Conservation (phyloP, 1,140 invertebrate species). For the Meteorus sp. region DNA sequence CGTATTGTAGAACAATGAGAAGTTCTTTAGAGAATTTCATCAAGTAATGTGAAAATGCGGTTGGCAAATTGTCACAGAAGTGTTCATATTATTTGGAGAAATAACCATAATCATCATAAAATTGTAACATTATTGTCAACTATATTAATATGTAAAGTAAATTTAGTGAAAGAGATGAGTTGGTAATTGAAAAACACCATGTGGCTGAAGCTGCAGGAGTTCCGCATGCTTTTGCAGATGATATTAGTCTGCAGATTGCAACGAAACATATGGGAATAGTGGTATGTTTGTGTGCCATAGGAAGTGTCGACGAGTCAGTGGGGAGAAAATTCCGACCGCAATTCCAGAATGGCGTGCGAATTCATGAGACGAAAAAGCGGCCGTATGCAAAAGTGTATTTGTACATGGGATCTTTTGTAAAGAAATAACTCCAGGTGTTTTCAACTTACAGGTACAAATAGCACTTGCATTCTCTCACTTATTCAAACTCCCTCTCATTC, state of each 20-base stretch:
- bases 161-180: neutral
- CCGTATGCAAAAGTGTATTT: no score
- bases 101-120: no score
- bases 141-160: no score
- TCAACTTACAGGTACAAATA: constrained; percentile 4
- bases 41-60: no score
- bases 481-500: no score
- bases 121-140: no score
- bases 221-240: constrained; percentile 10
- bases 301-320: neutral
- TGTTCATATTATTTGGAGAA: no score
- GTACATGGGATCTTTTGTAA: constrained; percentile 6
- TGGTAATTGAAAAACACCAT: constrained; percentile 21
- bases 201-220: neutral
- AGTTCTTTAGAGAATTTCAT: no score
- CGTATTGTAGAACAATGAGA: no score
- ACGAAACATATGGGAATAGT: neutral
- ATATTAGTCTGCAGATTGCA: neutral
- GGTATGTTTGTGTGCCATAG: no score
- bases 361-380: constrained; percentile 3
- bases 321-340: constrained; percentile 7
- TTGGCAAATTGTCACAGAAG: no score
- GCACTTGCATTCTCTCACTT: no score
- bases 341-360: constrained; percentile 9
- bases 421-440: constrained; percentile 6